These are phyloP conservation scores for Pungitius pungitius DNA, from an alignment of 2,113 vertebrate genomes.

Conservation along the genomic window DNA sequence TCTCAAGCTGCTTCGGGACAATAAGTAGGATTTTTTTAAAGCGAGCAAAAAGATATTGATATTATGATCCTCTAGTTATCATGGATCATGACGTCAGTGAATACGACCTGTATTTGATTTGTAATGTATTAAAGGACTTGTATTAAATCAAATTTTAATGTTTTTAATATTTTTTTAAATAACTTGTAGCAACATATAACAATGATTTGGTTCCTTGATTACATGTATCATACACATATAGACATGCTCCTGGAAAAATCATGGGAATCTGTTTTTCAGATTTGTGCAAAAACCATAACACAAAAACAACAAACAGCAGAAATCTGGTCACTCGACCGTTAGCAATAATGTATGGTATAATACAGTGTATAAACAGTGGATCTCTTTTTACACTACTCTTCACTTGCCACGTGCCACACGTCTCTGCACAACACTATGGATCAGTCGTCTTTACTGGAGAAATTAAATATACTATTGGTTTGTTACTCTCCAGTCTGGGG, in stretches of 20 bases:
- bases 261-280: constrained; percentile 8
- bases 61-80: not conserved
- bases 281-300: not conserved
- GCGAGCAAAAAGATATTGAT: too few species aligned
- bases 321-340: not conserved
- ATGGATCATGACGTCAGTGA: not conserved
- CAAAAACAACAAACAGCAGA: too few species aligned
- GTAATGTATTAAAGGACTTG: not conserved
- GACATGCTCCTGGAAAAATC: too few species aligned
- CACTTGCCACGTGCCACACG: too few species aligned
- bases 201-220: constrained; percentile 28
- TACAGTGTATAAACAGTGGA: constrained; percentile 44
- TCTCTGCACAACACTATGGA: too few species aligned
- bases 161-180: constrained; percentile 43
- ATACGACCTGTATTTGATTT: not conserved
- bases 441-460: not conserved
- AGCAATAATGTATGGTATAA: not conserved
- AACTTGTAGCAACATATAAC: constrained; percentile 12
- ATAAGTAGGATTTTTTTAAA: not conserved
- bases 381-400: constrained; percentile 4
- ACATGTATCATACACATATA: constrained; percentile 8
- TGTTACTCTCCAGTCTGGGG: not conserved
- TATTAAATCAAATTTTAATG: too few species aligned
- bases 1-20: not conserved
- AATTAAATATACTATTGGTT: not conserved